phyloP scores from a whole-genome alignment of 1,140 invertebrate species.

The Lerema accius region DNA sequence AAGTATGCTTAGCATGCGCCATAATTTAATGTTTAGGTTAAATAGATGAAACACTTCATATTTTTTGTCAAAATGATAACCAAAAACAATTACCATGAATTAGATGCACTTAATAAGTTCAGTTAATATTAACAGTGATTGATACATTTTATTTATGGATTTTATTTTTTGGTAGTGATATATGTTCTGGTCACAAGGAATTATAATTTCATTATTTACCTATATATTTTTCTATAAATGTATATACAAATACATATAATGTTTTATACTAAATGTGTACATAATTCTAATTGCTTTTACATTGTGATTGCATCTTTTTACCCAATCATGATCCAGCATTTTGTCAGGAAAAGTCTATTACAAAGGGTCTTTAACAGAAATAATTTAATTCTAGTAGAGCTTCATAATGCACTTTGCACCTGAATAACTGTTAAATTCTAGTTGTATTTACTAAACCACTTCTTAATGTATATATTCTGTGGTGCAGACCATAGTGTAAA shows the following conservation, averaged over 20 bases:
- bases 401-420: no score
- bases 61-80: slow-evolving; percentile 16
- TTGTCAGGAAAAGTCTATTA: no score
- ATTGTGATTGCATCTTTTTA: not conserved
- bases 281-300: not conserved
- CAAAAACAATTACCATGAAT: not conserved
- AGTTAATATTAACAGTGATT: not conserved
- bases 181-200: not conserved
- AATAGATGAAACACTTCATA: not conserved
- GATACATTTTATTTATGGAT: not conserved
- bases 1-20: slow-evolving; percentile 36
- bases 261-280: not conserved
- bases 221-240: no score
- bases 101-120: slow-evolving; percentile 8
- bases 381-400: no score
- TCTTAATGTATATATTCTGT: no score
- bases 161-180: not conserved
- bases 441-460: no score
- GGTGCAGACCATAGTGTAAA: no score
- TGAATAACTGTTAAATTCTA: no score
- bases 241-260: no score
- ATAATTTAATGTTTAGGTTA: slow-evolving; percentile 10
- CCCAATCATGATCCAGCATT: no score
- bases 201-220: not conserved
- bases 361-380: no score